These are phyloP conservation scores for Elaphurus davidianus DNA, from an alignment of 2,113 vertebrate species.

Conservation along the genomic window DNA sequence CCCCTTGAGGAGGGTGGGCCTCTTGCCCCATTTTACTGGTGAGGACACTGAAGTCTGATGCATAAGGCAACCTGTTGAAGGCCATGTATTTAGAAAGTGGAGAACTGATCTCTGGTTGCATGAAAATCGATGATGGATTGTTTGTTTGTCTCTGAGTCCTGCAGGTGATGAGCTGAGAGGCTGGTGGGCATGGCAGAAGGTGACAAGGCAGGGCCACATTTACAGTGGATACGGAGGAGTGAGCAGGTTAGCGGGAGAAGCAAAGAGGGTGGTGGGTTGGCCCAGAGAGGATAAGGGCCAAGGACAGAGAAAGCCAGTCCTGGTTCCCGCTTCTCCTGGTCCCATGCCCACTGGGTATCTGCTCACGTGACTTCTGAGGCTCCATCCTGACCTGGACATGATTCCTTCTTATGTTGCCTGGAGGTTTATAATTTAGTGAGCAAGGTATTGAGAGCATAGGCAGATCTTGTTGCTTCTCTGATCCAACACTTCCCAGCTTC, in stretches of 20 bases:
- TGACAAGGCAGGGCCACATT: background rate
- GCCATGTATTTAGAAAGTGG: background rate
- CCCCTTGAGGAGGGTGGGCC: background rate
- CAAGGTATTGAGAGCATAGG: background rate
- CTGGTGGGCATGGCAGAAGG: background rate
- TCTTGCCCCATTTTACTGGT: background rate
- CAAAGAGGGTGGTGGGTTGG: rapidly evolving
- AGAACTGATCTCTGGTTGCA: rapidly evolving
- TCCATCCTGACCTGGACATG: rapidly evolving
- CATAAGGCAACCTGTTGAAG: background rate
- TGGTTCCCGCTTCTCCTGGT: background rate
- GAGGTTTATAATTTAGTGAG: background rate
- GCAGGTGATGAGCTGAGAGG: background rate
- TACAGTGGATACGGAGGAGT: rapidly evolving
- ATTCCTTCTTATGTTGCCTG: rapidly evolving
- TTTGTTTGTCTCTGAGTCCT: background rate
- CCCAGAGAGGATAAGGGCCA: background rate
- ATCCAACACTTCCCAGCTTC: background rate
- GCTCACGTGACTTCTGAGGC: background rate
- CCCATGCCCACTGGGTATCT: background rate
- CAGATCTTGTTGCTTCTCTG: background rate
- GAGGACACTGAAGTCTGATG: background rate
- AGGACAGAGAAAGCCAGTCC: background rate
- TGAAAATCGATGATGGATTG: background rate
- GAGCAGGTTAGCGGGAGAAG: background rate